Evolutionary conservation across 2,113 vertebrate species (phyloP).

Genomic region (Cardinalis cardinalis): DNA sequence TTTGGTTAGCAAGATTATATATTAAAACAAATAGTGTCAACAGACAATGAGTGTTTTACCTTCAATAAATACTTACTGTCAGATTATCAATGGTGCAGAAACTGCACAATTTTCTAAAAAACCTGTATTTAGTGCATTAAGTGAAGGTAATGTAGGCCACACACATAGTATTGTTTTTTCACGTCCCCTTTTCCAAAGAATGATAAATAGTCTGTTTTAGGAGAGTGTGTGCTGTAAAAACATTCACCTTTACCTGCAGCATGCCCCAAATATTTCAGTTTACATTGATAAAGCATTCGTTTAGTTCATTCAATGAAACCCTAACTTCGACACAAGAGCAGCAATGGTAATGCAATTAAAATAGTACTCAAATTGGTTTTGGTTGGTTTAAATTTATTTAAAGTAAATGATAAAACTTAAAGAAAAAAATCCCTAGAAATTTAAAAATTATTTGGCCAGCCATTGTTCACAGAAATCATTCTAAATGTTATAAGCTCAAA

Average conservation of each 20-base stretch:
- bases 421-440: neutral
- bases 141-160: conserved; percentile 77
- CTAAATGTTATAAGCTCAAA: neutral
- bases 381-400: neutral
- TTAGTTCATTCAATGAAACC: conserved; percentile 30
- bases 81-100: conserved; percentile 82
- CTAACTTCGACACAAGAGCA: neutral
- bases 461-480: neutral
- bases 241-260: conserved; percentile 75
- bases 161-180: conserved; percentile 79
- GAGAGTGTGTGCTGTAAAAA: conserved; percentile 78
- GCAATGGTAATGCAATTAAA: neutral
- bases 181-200: conserved; percentile 79
- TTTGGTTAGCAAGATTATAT: conserved; percentile 81
- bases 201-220: conserved; percentile 81
- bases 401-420: neutral
- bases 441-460: neutral
- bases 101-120: conserved; percentile 69
- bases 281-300: conserved; percentile 51
- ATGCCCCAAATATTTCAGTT: conserved; percentile 75
- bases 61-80: conserved; percentile 86
- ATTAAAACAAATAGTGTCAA: conserved; percentile 84
- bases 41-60: conserved; percentile 79
- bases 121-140: conserved; percentile 73
- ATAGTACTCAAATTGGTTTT: neutral